Evolutionary conservation across 64 coral and sea anemone species (phyloP), one percentile per base, ranked within the genome.

Genomic region (Astreopora myriophthalma): DNA sequence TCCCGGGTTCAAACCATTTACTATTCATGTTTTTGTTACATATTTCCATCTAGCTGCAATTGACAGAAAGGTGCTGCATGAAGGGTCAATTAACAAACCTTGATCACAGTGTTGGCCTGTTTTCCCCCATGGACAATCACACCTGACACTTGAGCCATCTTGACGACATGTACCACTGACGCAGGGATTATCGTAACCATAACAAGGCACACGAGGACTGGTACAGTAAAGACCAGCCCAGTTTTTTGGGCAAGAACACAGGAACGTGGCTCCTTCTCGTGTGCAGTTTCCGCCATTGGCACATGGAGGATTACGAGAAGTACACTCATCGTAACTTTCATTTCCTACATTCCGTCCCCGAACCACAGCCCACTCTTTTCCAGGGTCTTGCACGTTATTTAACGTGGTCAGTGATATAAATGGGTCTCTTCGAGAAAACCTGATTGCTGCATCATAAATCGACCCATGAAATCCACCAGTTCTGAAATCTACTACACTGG

Each of bases 41-140:
- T n/a, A n/a, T n/a, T n/a, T n/a, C n/a, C n/a, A n/a, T n/a, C n/a
- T n/a, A n/a, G n/a, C n/a, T n/a, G n/a, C n/a, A n/a, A n/a, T n/a
- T n/a, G n/a, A n/a, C n/a, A n/a, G n/a, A n/a, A n/a, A n/a, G n/a
- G n/a, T n/a, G n/a, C n/a, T n/a, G n/a, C n/a, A n/a, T n/a, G n/a
- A n/a, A n/a, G n/a, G n/a, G n/a, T n/a, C n/a, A 13, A 19, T 14
- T 13, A 19, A 87, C 87, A 44, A 73, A 98, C 96, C 90, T 81
- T 93, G 28, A 14, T 89, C 49, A 93, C 96, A 98, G 35, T 44
- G 70, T 61, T 80, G 79, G 16, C 96, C 96, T 24, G 90, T 92
- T 82, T 60, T 82, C 8, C 96, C 96, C 35, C 92, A 73, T 10
- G 96, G 80, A 77, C 96, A 98, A 62, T 98, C 96, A 55, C 96